Base-by-base conservation (phyloP, 2,113 vertebrate species). In the Pantherophis guttatus region DNA sequence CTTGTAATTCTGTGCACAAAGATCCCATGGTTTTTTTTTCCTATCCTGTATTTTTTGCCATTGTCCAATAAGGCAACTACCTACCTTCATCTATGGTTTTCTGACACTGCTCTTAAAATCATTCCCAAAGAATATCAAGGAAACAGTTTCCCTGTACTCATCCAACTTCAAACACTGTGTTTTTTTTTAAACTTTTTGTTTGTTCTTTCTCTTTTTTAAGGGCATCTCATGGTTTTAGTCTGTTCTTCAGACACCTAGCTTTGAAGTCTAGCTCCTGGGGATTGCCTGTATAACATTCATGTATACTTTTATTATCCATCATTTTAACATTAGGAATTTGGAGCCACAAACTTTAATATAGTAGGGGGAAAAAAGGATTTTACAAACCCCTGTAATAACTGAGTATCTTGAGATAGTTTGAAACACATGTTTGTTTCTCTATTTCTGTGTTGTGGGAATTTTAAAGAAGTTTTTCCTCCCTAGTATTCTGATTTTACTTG, bases 361-460 rank as follows among this genome's bases (percentile, higher is more conserved):
- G 55, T 90, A 90, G 70, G 21, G 21, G 26, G 59, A 85, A 39
- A 88, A 33, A 29, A 33, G 54, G 53, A n/a, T 89, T 52, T 59
- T 86, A 59, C 88, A 93, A 92, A 52, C 11, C 70, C 44, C 17
- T 9, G 11, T 58, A 58, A 44, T 29, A 33, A 65, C 19, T 12
- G 29, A 52, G 44, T 58, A 54, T 54, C 21, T 57, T n/a, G 48
- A 89, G 89, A n/a, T 44, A 48, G 21, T 19, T 53, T 21, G 54
- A 57, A 33, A 21, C 55, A 39, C 2, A 86, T 54, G 44, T 12
- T 85, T 59, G 88, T 33, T 86, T 93, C 9, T 24, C 39, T 58
- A 50, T 89, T 33, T 59, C 88, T 44, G 75, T 87, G 88, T 93
- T 93, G 29, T 90, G 88, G 55, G 59, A 65, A 81, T 90, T 93